A percentile compares a stretch with the other conserved stretches of the same genome.
Conservation (phyloP, 2,113 vertebrate species). For the Chauna torquata region DNA sequence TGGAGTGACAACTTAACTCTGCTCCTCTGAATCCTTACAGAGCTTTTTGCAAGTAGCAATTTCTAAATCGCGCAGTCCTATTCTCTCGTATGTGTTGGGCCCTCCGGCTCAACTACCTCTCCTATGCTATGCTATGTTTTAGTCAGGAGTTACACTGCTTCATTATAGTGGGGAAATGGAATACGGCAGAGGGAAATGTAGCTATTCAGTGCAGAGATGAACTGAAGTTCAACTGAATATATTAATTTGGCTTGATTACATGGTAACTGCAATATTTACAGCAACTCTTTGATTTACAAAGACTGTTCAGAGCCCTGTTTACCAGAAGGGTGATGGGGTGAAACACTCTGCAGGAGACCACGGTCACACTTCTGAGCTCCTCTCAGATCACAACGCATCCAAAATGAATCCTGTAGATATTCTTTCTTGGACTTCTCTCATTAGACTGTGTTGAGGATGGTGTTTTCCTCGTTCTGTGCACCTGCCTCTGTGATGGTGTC, state of each 20-base stretch:
- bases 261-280: background rate
- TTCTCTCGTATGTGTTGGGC: background rate
- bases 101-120: background rate
- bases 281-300: background rate
- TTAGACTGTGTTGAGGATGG: background rate
- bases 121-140: background rate
- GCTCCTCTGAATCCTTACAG: background rate
- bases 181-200: background rate
- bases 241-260: background rate
- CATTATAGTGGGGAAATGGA: background rate
- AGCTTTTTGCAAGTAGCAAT: background rate
- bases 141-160: background rate
- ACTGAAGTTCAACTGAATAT: background rate
- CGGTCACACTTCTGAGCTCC: background rate
- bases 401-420: background rate
- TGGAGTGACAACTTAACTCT: background rate
- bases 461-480: background rate
- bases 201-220: background rate
- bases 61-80: fast-evolving
- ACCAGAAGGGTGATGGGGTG: background rate
- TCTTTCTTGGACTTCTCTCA: background rate
- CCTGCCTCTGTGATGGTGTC: background rate
- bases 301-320: background rate
- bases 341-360: background rate
- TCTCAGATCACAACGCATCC: background rate